Conservation (phyloP, 2,797 vertebrate species). For the Eurystomus glaucurus region DNA sequence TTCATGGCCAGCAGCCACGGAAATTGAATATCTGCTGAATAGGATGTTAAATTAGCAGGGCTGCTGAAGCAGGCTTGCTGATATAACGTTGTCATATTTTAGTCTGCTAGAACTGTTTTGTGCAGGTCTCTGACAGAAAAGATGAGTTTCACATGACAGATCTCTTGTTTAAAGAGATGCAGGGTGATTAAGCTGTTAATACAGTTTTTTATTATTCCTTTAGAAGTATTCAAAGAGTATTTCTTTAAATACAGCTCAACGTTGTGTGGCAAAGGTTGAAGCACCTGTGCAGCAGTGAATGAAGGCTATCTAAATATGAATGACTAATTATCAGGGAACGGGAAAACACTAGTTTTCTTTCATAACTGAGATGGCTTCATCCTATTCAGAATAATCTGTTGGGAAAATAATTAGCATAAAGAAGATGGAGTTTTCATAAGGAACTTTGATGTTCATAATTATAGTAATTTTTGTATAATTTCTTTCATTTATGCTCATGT, state of each 20-base stretch:
- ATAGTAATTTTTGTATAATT: constrained; percentile 72
- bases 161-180: constrained; percentile 61
- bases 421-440: constrained; percentile 75
- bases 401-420: constrained; percentile 81
- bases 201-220: constrained; percentile 44
- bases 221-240: constrained; percentile 61
- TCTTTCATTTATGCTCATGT: constrained; percentile 56
- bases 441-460: constrained; percentile 76
- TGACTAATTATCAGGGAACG: constrained; percentile 74
- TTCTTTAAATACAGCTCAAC: constrained; percentile 70
- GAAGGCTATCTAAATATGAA: constrained; percentile 65
- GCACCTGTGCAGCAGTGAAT: constrained; percentile 75
- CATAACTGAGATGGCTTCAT: constrained; percentile 64
- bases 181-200: constrained; percentile 59
- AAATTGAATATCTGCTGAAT: constrained; percentile 80
- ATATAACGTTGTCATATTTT: constrained; percentile 66
- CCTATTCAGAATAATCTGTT: constrained; percentile 72
- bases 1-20: constrained; percentile 66
- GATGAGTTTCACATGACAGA: constrained; percentile 63
- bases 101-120: constrained; percentile 53
- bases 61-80: constrained; percentile 66
- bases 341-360: constrained; percentile 75
- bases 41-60: constrained; percentile 73
- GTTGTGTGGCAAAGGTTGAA: constrained; percentile 70
- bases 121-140: constrained; percentile 54